Conservation (phyloP, 2,797 vertebrate genomes). For the Thripadectes ignobilis region DNA sequence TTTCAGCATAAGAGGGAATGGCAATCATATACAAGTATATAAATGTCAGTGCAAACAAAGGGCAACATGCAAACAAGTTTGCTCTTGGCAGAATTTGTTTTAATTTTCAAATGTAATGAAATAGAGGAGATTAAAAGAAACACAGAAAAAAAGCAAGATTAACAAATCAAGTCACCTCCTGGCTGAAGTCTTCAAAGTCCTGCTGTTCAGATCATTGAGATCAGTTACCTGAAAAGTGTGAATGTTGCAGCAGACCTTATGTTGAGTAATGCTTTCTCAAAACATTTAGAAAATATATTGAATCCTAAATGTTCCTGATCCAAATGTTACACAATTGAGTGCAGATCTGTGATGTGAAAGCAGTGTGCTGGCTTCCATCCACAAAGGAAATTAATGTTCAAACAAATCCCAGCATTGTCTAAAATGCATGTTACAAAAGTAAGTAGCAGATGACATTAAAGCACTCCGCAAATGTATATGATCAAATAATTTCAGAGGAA, state of each 20-base stretch:
- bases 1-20: conserved; percentile 53
- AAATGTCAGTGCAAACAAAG: conserved; percentile 26
- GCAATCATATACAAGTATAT: not conserved
- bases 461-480: not conserved
- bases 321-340: conserved; percentile 10
- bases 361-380: conserved; percentile 24
- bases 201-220: conserved; percentile 17
- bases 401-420: conserved; percentile 50
- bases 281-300: conserved; percentile 41
- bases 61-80: not conserved
- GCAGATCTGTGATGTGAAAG: conserved; percentile 26
- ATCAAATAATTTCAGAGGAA: conserved; percentile 45
- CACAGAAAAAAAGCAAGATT: not conserved
- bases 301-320: conserved; percentile 34
- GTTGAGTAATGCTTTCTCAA: conserved; percentile 9
- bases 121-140: not conserved
- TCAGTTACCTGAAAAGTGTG: not conserved
- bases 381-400: conserved; percentile 42
- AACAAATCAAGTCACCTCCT: conserved; percentile 1
- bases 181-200: conserved; percentile 4
- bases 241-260: not conserved
- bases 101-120: conserved; percentile 24
- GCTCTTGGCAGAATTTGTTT: not conserved
- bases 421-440: conserved; percentile 13
- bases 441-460: conserved; percentile 23